Evolutionary conservation across 92 coral and sea anemone genomes (phyloP).

Genomic region (Zoanthus sociatus): DNA sequence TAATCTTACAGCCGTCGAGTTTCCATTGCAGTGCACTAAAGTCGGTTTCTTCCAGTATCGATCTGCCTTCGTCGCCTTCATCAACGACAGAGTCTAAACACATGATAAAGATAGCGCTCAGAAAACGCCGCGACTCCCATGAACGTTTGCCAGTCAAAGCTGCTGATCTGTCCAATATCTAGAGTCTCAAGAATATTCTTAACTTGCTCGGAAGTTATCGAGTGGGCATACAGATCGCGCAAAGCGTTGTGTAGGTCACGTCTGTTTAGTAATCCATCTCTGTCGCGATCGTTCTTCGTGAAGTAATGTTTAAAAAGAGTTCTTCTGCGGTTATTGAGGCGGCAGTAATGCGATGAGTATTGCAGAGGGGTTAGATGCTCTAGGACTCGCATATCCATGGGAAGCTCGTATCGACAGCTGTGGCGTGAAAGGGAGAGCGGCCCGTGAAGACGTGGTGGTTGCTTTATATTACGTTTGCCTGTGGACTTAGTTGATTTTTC

Average conservation of each 20-base stretch:
- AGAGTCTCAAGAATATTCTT: conserved; percentile 76
- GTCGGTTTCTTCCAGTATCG: conserved; percentile 93
- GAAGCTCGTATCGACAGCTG: conserved; percentile 94
- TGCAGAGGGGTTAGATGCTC: conserved; percentile 85
- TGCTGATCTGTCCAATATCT: conserved; percentile 67
- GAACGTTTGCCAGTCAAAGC: conserved; percentile 75
- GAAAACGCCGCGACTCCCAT: conserved; percentile 92
- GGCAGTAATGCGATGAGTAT: conserved; percentile 85
- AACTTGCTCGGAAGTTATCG: conserved; percentile 79
- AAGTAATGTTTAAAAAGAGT: conserved; percentile 88
- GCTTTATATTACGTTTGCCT: conserved; percentile 43
- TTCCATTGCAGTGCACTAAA: conserved; percentile 92
- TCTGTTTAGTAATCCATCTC: conserved; percentile 82
- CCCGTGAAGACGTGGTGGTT: conserved; percentile 87
- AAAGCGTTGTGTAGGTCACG: conserved; percentile 86
- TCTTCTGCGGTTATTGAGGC: conserved; percentile 80
- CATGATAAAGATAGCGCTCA: conserved; percentile 82
- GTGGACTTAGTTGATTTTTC: conserved; percentile 60
- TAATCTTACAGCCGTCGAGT: conserved; percentile 85
- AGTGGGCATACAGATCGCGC: conserved; percentile 85
- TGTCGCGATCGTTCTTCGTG: conserved; percentile 90
- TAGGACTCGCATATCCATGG: conserved; percentile 90
- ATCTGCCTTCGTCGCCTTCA: conserved; percentile 67
- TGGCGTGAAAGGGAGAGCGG: conserved; percentile 91
- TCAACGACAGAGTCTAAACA: conserved; percentile 63